Evolutionary conservation across 2,113 vertebrate genomes (phyloP).

Genomic region (Centropus bengalensis): DNA sequence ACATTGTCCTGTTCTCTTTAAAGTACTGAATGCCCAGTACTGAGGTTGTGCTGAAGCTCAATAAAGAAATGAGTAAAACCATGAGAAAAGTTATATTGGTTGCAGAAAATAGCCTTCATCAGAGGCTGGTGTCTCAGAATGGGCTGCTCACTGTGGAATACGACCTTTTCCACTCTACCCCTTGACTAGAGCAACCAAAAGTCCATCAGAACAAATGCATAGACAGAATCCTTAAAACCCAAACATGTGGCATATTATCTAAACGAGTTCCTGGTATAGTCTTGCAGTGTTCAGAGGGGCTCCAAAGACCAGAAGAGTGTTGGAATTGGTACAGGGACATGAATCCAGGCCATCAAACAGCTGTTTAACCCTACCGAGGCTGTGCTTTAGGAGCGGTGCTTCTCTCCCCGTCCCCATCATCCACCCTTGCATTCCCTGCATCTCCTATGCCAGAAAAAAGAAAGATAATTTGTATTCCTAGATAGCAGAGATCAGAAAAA

Average conservation of each 20-base stretch:
- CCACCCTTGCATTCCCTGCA: not conserved
- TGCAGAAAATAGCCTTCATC: not conserved
- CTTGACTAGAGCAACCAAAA: not conserved
- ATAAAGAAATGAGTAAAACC: not conserved
- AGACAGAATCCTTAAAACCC: not conserved
- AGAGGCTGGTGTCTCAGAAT: not conserved
- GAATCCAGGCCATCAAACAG: not conserved
- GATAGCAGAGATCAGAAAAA: not conserved
- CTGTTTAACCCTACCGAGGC: not conserved
- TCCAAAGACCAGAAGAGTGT: not conserved
- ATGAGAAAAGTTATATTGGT: not conserved
- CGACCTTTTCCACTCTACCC: not conserved
- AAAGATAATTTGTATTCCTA: not conserved
- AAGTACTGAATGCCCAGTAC: not conserved
- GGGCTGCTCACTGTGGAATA: not conserved
- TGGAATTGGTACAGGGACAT: not conserved
- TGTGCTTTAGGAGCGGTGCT: not conserved
- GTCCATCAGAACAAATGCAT: not conserved
- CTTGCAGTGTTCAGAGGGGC: not conserved
- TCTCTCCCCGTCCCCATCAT: not conserved
- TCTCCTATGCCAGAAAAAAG: not conserved
- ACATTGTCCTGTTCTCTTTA: not conserved
- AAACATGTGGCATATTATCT: not conserved
- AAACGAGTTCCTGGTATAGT: fast-evolving
- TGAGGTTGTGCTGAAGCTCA: not conserved